Evolutionary conservation across 2,113 vertebrate species (phyloP), one percentile per base, ranked within the genome.

Genomic region (Triplophysa rosa): DNA sequence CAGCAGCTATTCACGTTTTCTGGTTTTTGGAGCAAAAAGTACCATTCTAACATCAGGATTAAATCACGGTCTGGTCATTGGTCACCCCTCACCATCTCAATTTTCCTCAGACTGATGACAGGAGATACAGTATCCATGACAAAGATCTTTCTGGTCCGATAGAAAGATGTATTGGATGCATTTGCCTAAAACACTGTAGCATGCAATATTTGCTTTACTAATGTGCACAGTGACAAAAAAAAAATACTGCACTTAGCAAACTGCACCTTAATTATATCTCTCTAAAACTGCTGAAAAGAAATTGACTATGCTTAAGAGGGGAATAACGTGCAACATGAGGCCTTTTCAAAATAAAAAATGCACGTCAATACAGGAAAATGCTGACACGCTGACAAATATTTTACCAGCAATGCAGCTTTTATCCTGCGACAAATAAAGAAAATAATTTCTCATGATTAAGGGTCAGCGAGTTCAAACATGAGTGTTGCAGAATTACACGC

Each of bases 171-270:
- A 87, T 87, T 84, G 69, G 82, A 84, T 10, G 37, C 23, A 24
- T 56, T 59, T 78, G 64, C 75, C 78, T 90, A 87, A 92, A 89
- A 87, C 80, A 87, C 87, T 85, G 58, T 67, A 83, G 73, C 78
- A 68, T 84, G 89, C 80, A 88, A 89, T 91, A 90, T 90, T 88
- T 90, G 86, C 78, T 79, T 66, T 40, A 80, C 84, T 89, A 92
- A 92, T 89, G 90, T 91, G 88, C 90, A 85, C 86, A 80, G 86
- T 86, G 87, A 88, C 90, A 89, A 89, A 89, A 91, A 91, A n/a
- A n/a, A 89, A 37, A 86, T 88, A 88, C 86, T 89, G 87, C 89
- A 92, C 91, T 93, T 93, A 90, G 88, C 86, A 91, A 90, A 92
- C 91, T 91, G 87, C 83, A 78, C 65, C 85, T 87, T 89, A 89